Evolutionary conservation across 1,140 invertebrate genomes (phyloP), one percentile per base, ranked within the genome.

Genomic region (Colletes gigas): DNA sequence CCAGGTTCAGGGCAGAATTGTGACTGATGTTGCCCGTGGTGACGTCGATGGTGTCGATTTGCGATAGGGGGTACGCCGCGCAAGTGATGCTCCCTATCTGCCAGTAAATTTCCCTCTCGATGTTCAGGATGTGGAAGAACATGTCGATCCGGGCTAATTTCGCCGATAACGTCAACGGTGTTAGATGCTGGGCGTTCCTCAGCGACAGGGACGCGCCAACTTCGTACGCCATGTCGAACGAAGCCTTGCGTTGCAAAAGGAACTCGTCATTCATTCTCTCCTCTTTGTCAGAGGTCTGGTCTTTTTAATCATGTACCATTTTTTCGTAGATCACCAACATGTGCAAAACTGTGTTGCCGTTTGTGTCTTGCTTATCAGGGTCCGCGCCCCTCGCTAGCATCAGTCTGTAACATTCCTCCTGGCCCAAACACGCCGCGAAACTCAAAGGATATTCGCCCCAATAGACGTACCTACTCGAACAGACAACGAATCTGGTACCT

Each of bases 291-390:
- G 30, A 30, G 30, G 10, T 47, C 15, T 39, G 17, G 1, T 12
- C 3, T 8, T 14, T 30, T 3, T 5, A 47, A 47, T 50, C 17
- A 7, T 70, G 3, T 65, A 39, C 98, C 89, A 97, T 94, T 94
- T 99, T 99, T 86, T 99, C 96, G 91, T 99, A 98, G 89, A 99
- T 99, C 59, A 99, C 98, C 14, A 99, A 94, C 96, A 99, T 98
- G 90, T 99, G 99, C 7, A 99, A 93, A 3, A 98, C 97, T 0
- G 98, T 99, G 89, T 99, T 99, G 68, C 99, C 99, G 92, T 99
- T 99, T 0, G 97, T 98, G 89, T 99, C 99, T 93, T 99, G 98
- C 39, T 96, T 96, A 92, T 99, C 96, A 0, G 98, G 98, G 94
- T 99, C 96, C 0, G 98, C 98, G n/a, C 98, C 98, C 92, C 97